Conservation (phyloP, 2,888 invertebrate genomes). For the Chymomyza amoena region DNA sequence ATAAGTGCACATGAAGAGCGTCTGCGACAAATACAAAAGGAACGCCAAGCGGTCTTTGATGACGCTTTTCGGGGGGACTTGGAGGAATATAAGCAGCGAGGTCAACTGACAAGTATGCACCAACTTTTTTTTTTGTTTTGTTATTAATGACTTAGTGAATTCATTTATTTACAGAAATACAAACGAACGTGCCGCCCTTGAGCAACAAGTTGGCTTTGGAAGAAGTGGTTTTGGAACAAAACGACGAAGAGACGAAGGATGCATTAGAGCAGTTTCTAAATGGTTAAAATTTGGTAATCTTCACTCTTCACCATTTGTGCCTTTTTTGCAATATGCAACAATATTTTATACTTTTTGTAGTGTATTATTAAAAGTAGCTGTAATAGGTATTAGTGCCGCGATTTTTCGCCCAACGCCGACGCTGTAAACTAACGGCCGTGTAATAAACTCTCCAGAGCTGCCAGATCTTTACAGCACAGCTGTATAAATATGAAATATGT, state of each 20-base stretch:
- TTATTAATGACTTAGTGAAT: neutral
- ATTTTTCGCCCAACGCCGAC: neutral
- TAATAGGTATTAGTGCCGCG: neutral
- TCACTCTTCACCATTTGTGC: constrained; percentile 31
- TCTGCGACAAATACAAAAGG: constrained; percentile 81
- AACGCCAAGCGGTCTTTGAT: constrained; percentile 85
- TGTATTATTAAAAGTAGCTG: neutral
- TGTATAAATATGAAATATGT: neutral
- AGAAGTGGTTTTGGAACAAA: constrained; percentile 82
- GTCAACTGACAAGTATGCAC: constrained; percentile 82
- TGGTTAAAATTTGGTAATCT: constrained; percentile 60
- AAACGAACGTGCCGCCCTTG: constrained; percentile 30
- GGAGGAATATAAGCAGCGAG: constrained; percentile 82
- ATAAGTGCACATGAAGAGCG: constrained; percentile 81
- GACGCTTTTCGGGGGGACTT: constrained; percentile 85
- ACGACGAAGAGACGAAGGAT: constrained; percentile 80
- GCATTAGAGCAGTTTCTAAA: constrained; percentile 83
- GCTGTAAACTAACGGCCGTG: neutral
- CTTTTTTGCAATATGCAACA: constrained; percentile 41
- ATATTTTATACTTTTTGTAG: neutral
- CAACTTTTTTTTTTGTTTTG: neutral
- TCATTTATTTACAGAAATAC: constrained; percentile 54
- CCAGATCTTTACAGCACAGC: neutral
- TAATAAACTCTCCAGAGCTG: neutral
- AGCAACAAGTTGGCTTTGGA: constrained; percentile 80